Evolutionary conservation across 2,888 invertebrate species (phyloP), one percentile per base, ranked within the genome.

Genomic region (Nemotelus pantherinus): DNA sequence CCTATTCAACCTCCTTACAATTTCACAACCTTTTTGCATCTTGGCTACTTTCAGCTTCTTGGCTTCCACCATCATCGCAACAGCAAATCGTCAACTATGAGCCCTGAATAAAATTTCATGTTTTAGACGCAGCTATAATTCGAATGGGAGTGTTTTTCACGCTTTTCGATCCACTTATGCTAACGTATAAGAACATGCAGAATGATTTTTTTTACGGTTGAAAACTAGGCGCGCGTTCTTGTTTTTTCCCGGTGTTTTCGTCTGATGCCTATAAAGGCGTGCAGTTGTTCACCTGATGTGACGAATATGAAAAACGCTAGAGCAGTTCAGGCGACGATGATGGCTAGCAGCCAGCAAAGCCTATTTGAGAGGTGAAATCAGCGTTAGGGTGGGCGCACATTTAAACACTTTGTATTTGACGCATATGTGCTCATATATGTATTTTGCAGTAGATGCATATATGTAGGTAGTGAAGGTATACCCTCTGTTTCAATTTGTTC

Each of bases 261-360:
- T 47, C 47, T 58, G 47, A 39, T 53, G 72, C 58, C 25, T 39
- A 45, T 25, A 72, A 47, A 72, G 57, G 72, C 60, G 74, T 74
- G 74, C 48, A 63, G 60, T 48, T 25, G 60, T 74, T 74, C 72
- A 48, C 74, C 74, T 45, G 63, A 74, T 63, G 74, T 60, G 74
- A 74, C 25, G 60, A 74, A 50, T 48, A 48, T 48, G 25, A 25
- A 25, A 55, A 47, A 70, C 41, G 70, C 70, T 55, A 70, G 53
- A 55, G n/a, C 55, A n/a, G 70, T 41, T 60, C 63, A 63, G 48
- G 39, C n/a, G 63, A 39, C 10, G 7, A 50, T 5, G 39, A 25
- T 63, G 63, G 63, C 63, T 41, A 5, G 25, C 64, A 68, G 50
- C 48, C 41, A 68, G 25, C 25, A 25, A 25, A 25, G 25, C 25